Evolutionary conservation across 64 coral and sea anemone species (phyloP), one percentile per base, ranked within the genome.

Genomic region (Cladopsammia gracilis): DNA sequence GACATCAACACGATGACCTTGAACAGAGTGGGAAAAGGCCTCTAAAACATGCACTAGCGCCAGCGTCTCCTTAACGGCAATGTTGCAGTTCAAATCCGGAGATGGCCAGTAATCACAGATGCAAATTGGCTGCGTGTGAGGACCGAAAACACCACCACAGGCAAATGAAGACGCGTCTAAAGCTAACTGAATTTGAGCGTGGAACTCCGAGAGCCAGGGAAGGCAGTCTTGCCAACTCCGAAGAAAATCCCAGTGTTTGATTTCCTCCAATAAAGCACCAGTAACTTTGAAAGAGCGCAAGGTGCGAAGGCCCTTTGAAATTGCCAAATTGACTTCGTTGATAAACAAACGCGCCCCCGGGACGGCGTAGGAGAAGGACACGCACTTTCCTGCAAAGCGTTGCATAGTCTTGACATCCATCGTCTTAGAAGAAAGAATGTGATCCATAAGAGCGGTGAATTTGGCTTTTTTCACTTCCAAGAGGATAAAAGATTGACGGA

Each of bases 71-170:
- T 87, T 87, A 6, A 71, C 84, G 46, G 45, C 25, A 25, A 87
- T 87, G 4, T 48, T 23, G 12, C 10, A 25, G 48, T 51, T 7
- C 1, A 44, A 24, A 11, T 87, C 42, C 10, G 84, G 43, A 22
- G 65, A 67, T 20, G 73, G 69, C 86, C 86, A 74, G 49, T 88
- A 88, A 47, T 88, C 68, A n/a, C 68, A 64, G 22, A 75, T 88
- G 22, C 11, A 8, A 58, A 73, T 43, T 2, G 86, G 47, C 52
- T 88, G 18, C 20, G 25, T 10, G 13, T 1, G 25, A 25, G 56
- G 59, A 7, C 4, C 45, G 10, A 90, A 64, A 19, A 75, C 48
- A 24, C 75, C 88, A 4, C 88, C 88, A 56, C 75, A 80, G 18
- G 62, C 75, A 79, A 79, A 90, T 10, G 88, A 8, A 7, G 75